phyloP scores from a whole-genome alignment of 2,113 vertebrate genomes.

The Thamnaconus septentrionalis region DNA sequence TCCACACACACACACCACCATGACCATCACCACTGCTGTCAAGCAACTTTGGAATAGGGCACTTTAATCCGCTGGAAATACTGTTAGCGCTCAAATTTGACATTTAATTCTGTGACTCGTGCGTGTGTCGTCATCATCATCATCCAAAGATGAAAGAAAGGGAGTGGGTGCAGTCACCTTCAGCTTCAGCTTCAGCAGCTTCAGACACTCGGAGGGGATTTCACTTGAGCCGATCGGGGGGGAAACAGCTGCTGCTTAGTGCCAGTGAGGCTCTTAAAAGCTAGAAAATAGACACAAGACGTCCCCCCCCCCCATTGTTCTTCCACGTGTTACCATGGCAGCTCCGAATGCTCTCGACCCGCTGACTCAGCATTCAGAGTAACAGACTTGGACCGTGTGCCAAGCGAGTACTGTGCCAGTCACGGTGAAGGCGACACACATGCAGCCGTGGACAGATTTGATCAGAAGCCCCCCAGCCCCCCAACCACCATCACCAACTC shows the following conservation, averaged over 20 bases:
- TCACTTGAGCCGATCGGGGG: too few relatives aligned
- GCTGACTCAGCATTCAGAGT: slow-evolving; percentile 3
- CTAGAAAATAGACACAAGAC: neutral
- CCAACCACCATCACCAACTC: slow-evolving; percentile 11
- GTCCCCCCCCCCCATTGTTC: neutral
- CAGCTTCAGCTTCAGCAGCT: too few relatives aligned
- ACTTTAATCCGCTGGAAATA: slow-evolving; percentile 54
- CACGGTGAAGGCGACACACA: slow-evolving; percentile 6
- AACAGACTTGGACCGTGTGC: slow-evolving; percentile 5
- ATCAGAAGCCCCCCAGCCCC: slow-evolving; percentile 11
- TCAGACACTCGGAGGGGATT: too few relatives aligned
- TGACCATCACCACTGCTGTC: slow-evolving; percentile 11
- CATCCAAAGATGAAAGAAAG: too few relatives aligned
- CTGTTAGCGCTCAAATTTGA: slow-evolving; percentile 30
- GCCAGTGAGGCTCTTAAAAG: neutral
- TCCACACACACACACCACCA: neutral
- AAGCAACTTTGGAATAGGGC: slow-evolving; percentile 25
- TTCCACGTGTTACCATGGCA: neutral
- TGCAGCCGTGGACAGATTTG: slow-evolving; percentile 7
- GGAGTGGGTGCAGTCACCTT: too few relatives aligned
- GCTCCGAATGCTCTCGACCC: neutral
- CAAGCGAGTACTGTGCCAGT: neutral
- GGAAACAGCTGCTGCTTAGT: neutral
- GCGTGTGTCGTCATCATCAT: neutral
- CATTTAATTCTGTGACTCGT: slow-evolving; percentile 12